These are phyloP conservation scores for Acrocyrtus sp. DNA, from an alignment of 2,888 invertebrate species.

Conservation along the genomic window DNA sequence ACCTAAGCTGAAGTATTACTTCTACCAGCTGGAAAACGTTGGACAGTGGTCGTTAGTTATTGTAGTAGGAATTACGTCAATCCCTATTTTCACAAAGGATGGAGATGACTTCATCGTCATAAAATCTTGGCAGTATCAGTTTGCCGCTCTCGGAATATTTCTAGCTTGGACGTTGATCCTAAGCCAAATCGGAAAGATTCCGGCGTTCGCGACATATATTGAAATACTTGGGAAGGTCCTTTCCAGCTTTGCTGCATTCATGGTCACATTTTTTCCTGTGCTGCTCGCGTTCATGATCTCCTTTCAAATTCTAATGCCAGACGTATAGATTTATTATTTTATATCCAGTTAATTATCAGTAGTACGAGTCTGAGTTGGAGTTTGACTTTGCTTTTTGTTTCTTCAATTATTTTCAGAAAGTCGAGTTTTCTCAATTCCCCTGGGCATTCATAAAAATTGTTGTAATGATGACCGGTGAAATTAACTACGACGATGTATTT, in stretches of 20 bases:
- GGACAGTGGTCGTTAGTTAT: slow-evolving; percentile 48
- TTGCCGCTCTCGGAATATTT: slow-evolving; percentile 53
- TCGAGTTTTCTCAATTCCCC: slow-evolving; percentile 45
- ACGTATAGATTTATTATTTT: slow-evolving; percentile 24
- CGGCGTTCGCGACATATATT: slow-evolving; percentile 50
- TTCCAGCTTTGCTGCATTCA: slow-evolving; percentile 48
- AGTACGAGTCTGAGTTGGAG: too few species aligned
- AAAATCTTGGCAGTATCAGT: slow-evolving; percentile 53
- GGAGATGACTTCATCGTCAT: slow-evolving; percentile 11
- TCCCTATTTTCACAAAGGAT: slow-evolving; percentile 28
- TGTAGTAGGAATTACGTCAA: slow-evolving; percentile 25
- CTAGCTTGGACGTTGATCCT: slow-evolving; percentile 54
- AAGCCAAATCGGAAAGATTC: slow-evolving; percentile 51
- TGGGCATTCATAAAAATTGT: slow-evolving; percentile 57
- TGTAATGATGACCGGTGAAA: slow-evolving; percentile 59
- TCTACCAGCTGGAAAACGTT: slow-evolving; percentile 48
- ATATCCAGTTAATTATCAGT: neutral
- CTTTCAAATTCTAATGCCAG: slow-evolving; percentile 55
- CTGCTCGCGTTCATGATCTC: slow-evolving; percentile 51
- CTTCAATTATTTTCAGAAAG: slow-evolving; percentile 41
- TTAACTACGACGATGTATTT: slow-evolving; percentile 57
- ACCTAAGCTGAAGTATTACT: slow-evolving; percentile 35
- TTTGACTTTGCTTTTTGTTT: too few species aligned
- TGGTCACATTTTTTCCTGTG: slow-evolving; percentile 52
- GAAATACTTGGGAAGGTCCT: slow-evolving; percentile 51